These are phyloP conservation scores for Protonemura montana DNA, from an alignment of 2,888 invertebrate genomes.

Conservation along the genomic window DNA sequence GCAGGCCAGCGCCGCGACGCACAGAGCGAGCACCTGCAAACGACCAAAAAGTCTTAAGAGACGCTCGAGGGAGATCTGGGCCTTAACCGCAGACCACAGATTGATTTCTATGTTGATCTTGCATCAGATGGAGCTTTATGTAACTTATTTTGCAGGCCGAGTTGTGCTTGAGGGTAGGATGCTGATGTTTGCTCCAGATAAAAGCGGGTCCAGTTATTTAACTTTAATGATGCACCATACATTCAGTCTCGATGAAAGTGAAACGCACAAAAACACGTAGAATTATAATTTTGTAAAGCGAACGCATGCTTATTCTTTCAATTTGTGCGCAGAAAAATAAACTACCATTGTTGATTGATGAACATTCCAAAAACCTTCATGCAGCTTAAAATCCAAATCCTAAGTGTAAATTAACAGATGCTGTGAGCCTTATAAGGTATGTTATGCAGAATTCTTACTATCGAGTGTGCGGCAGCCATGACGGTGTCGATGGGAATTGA, in stretches of 20 bases:
- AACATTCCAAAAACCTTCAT: neutral
- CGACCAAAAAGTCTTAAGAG: neutral
- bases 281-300: neutral
- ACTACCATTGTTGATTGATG: neutral
- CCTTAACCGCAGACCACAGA: conserved; percentile 5
- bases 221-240: neutral
- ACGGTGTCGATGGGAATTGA: conserved; percentile 4
- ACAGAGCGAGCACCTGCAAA: conserved; percentile 36
- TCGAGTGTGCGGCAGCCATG: conserved; percentile 25
- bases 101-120: conserved; percentile 1
- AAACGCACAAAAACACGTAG: neutral
- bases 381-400: neutral
- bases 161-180: neutral
- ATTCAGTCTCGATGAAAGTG: neutral
- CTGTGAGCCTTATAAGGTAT: conserved; percentile 31
- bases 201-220: neutral
- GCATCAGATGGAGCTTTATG: neutral
- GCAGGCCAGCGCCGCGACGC: conserved; percentile 41
- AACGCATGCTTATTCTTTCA: neutral
- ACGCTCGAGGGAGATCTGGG: neutral
- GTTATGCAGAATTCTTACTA: conserved; percentile 19
- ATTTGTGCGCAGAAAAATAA: neutral
- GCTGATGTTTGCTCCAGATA: neutral
- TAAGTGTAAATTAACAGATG: neutral
- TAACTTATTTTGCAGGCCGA: neutral